Evolutionary conservation across 2,888 invertebrate species (phyloP).

Genomic region (Nephrotoma guestfalica): DNA sequence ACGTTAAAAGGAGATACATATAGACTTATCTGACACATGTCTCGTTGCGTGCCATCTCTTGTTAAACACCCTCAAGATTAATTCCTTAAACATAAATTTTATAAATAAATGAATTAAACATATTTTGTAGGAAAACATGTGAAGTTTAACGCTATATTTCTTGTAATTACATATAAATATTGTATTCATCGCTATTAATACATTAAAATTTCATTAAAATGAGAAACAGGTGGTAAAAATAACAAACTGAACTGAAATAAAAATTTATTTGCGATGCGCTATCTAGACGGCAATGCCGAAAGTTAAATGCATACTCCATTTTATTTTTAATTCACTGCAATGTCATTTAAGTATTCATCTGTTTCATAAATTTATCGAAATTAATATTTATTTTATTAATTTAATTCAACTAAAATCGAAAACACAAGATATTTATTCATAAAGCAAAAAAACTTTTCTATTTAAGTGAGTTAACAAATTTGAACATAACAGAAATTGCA

Average conservation of each 20-base stretch:
- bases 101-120: not conserved
- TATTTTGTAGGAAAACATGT: not conserved
- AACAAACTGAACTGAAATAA: not conserved
- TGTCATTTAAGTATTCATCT: constrained; percentile 3
- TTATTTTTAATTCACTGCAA: constrained; percentile 2
- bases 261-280: not conserved
- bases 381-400: not conserved
- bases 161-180: not conserved
- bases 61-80: not conserved
- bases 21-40: not conserved
- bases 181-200: not conserved
- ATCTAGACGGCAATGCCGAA: not conserved
- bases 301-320: not conserved
- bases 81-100: not conserved
- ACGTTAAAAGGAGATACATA: not conserved
- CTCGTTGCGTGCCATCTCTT: not conserved
- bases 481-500: not conserved
- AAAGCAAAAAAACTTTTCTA: not conserved
- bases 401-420: not conserved
- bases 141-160: not conserved
- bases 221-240: constrained; percentile 4
- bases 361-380: not conserved
- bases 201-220: not conserved
- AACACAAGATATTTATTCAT: not conserved
- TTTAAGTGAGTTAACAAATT: not conserved